phyloP scores from a whole-genome alignment of 2,113 vertebrate genomes.

The Cochlearius cochlearius region DNA sequence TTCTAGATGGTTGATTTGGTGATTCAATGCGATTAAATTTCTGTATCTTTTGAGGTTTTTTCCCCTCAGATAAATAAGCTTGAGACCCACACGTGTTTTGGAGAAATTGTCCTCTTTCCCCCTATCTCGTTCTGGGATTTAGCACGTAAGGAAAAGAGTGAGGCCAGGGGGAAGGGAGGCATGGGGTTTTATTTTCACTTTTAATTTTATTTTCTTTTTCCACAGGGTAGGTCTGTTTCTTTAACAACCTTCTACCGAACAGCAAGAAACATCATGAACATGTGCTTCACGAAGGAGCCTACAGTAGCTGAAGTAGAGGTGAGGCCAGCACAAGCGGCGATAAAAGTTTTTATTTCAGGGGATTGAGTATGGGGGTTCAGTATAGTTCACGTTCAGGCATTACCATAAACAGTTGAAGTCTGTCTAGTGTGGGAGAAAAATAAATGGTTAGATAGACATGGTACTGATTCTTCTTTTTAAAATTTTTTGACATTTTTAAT shows the following conservation, averaged over 20 bases:
- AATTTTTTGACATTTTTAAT: background rate
- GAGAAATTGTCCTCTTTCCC: background rate
- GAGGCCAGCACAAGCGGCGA: background rate
- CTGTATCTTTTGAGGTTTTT: background rate
- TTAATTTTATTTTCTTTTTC: constrained; percentile 32
- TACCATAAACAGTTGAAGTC: background rate
- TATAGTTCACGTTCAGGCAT: background rate
- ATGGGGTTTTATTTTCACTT: background rate
- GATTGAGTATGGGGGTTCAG: background rate
- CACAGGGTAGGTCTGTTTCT: constrained; percentile 97
- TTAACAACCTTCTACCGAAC: constrained; percentile 99
- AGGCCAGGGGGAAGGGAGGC: background rate
- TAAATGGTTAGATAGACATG: background rate
- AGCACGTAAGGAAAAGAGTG: background rate
- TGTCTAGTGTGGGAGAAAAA: background rate
- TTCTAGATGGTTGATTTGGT: background rate
- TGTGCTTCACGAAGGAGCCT: constrained; percentile 98
- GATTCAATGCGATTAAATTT: background rate
- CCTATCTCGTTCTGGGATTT: background rate
- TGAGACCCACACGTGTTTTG: background rate
- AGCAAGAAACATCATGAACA: constrained; percentile 97
- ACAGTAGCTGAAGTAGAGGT: constrained; percentile 96
- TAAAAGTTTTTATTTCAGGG: background rate
- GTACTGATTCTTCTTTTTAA: background rate
- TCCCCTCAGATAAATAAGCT: background rate